Base-by-base conservation (phyloP, 2,888 invertebrate genomes). In the Andrena bucephala region DNA sequence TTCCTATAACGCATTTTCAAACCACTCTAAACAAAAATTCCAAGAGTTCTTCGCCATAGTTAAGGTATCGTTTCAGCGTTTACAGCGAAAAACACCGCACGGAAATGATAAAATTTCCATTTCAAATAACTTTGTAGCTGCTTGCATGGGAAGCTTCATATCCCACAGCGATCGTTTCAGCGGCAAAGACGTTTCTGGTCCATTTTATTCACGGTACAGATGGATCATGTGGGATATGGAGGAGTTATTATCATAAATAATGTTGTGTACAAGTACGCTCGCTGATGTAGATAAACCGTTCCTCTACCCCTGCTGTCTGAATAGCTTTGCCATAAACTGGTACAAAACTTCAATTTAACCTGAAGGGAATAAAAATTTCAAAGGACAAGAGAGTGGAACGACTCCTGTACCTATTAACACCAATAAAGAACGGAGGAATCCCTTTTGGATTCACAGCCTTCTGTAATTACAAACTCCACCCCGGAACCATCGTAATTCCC, bases 211-310 rank as follows among this genome's bases (percentile, higher is more conserved):
- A 3, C 16, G 7, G 27, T 7, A 29, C 65, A 65, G 13, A 27
- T 27, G 65, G 66, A 66, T 66, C 66, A 16, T 48, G 8, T n/a
- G n/a, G 66, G 6, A 66, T 27, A 16, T 16, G 50, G 1, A 3
- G 29, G 16, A 29, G 50, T n/a, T 50, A 48, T 65, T 65, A 65
- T 48, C 65, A 65, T 65, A 48, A 48, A 65, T 65, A 65, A 65
- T 27, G 65, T 27, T 27, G n/a, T 48, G 65, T 33, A 48, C 27
- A 48, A 65, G 65, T 27, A 27, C 27, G 16, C 2, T 48, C 27
- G 24, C 6, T 27, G 5, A 16, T 65, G 42, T 48, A 16, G 7
- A 65, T 8, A 27, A 48, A 48, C 65, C 16, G 4, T 33, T 65
- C 24, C 42, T 48, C 13, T 6, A 0, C 24, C 6, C 27, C 42